These are phyloP conservation scores for Aphidius colemani DNA, from an alignment of 2,888 invertebrate species.

Conservation along the genomic window DNA sequence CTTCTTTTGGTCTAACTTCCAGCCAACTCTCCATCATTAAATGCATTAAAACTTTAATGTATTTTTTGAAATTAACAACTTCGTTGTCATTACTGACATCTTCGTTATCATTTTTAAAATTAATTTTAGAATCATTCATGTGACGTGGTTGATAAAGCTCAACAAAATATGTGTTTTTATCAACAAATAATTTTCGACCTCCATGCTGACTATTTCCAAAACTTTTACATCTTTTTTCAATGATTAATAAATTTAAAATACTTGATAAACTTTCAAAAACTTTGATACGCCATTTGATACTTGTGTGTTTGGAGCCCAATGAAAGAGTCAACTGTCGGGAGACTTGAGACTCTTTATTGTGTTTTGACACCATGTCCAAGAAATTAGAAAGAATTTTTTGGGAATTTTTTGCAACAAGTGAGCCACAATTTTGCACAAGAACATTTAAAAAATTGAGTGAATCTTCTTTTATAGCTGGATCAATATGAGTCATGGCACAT, in stretches of 20 bases:
- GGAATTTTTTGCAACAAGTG: conserved; percentile 70
- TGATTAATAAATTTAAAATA: conserved; percentile 62
- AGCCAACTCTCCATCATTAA: conserved; percentile 83
- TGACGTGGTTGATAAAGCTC: conserved; percentile 40
- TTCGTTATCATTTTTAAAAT: conserved; percentile 37
- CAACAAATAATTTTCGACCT: conserved; percentile 30
- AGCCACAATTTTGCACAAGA: conserved; percentile 71
- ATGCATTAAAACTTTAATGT: conserved; percentile 73
- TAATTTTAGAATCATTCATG: conserved; percentile 37
- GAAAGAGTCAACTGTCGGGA: conserved; percentile 73
- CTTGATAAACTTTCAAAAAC: conserved; percentile 74
- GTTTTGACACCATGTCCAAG: conserved; percentile 81
- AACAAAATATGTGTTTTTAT: conserved; percentile 34
- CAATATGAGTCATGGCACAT: conserved; percentile 90
- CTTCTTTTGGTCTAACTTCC: conserved; percentile 70
- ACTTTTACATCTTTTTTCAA: conserved; percentile 37
- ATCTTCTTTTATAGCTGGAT: conserved; percentile 79
- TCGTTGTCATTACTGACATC: conserved; percentile 57
- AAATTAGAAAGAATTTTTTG: conserved; percentile 79
- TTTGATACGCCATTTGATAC: conserved; percentile 78
- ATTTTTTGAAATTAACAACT: conserved; percentile 63
- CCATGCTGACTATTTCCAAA: conserved; percentile 14
- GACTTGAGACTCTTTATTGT: conserved; percentile 68
- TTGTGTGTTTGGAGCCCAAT: conserved; percentile 74
- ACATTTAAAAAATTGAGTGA: conserved; percentile 79